Conservation (phyloP, 2,113 vertebrate species). For the Oncorhynchus gorbuscha region DNA sequence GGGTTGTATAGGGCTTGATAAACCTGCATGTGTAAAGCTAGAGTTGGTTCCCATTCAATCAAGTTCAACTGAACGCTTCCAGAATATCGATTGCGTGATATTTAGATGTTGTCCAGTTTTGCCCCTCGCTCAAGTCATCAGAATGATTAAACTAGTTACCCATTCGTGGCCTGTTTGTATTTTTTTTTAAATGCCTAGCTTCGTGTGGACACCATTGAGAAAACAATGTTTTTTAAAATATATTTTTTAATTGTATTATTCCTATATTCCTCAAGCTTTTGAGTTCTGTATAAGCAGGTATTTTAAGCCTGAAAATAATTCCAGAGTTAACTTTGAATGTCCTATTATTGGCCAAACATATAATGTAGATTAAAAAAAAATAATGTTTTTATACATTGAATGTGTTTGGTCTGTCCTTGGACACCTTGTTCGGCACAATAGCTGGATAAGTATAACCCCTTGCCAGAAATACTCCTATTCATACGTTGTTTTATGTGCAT, state of each 20-base stretch:
- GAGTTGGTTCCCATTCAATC: constrained; percentile 35
- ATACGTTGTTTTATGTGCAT: no score
- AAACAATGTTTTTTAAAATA: background rate
- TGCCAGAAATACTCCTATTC: no score
- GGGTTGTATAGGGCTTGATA: constrained; percentile 27
- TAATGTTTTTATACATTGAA: no score
- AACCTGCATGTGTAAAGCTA: constrained; percentile 46
- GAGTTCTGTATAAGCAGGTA: background rate
- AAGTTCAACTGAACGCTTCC: constrained; percentile 31
- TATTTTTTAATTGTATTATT: background rate
- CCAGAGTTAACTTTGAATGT: no score
- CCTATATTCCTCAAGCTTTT: background rate
- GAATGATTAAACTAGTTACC: constrained; percentile 62
- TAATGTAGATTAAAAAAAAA: no score
- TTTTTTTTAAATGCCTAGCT: background rate
- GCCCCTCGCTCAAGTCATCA: constrained; percentile 26
- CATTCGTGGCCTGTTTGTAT: constrained; percentile 14
- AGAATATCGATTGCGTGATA: no score
- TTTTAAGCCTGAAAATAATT: background rate
- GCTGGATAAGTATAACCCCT: no score
- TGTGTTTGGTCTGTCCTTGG: no score
- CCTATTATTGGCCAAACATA: no score
- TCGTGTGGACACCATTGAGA: background rate
- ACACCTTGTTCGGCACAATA: no score
- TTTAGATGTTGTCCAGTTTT: constrained; percentile 26